Percentiles rank a stretch among this genome's conserved stretches.
Evolutionary conservation across 2,113 vertebrate genomes (phyloP).

Genomic region (Isurus oxyrinchus): DNA sequence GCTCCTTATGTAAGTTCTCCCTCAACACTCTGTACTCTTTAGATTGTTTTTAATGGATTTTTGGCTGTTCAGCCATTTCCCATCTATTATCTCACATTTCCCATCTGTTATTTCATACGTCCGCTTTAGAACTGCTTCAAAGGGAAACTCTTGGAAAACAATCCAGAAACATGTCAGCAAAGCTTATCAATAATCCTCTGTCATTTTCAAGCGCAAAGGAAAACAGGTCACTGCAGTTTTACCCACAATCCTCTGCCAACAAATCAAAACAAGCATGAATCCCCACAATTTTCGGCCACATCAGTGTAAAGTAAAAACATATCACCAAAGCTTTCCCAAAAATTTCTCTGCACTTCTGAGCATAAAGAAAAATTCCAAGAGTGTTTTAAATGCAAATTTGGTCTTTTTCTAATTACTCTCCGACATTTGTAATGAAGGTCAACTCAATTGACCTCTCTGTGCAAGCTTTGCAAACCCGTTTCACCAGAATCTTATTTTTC

Average conservation of each 20-base stretch:
- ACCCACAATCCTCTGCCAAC: not conserved
- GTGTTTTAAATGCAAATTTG: not conserved
- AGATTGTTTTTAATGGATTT: slow-evolving; percentile 14
- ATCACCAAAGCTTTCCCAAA: not conserved
- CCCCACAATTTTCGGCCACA: not conserved
- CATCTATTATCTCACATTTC: slow-evolving; percentile 28
- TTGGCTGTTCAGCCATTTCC: slow-evolving; percentile 4
- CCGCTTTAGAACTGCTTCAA: not conserved
- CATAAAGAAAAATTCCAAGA: not conserved
- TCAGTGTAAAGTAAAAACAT: not conserved
- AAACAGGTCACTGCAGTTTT: not conserved
- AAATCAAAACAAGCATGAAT: not conserved
- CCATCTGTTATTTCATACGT: slow-evolving; percentile 22
- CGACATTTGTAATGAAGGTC: not conserved
- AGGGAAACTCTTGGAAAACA: not conserved
- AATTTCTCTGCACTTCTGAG: not conserved
- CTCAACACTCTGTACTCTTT: not conserved
- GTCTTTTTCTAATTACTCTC: not conserved
- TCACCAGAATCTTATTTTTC: not conserved
- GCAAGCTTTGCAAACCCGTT: not conserved
- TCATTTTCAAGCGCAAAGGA: not conserved
- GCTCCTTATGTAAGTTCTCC: not conserved
- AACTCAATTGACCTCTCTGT: not conserved
- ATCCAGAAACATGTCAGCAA: not conserved
- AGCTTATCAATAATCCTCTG: not conserved